Conservation (phyloP, 2,113 vertebrate genomes). For the Aphelocoma coerulescens region DNA sequence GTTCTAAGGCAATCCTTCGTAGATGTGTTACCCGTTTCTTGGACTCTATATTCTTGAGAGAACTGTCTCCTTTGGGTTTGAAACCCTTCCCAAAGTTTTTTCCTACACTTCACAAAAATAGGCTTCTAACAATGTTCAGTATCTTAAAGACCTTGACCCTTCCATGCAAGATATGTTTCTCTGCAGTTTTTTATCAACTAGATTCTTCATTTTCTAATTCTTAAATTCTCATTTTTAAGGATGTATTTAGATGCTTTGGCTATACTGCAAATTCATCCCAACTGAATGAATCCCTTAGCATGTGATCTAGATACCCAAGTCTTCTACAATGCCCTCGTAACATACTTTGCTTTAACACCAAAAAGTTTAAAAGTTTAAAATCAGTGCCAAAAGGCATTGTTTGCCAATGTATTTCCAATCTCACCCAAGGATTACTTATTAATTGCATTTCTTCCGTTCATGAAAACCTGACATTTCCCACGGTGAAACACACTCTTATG, state of each 20-base stretch:
- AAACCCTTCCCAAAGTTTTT: background rate
- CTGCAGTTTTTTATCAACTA: background rate
- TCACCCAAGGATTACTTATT: background rate
- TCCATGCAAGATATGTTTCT: background rate
- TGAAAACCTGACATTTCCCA: background rate
- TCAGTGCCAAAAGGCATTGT: background rate
- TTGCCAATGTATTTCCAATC: background rate
- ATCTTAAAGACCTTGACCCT: background rate
- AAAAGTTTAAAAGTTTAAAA: background rate
- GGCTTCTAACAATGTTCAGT: background rate
- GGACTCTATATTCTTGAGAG: background rate
- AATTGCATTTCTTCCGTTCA: background rate
- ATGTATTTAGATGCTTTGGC: background rate
- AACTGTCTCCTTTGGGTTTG: background rate
- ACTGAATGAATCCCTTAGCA: background rate
- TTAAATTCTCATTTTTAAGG: background rate
- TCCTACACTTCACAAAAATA: background rate
- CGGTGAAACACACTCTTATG: background rate
- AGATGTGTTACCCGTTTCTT: background rate
- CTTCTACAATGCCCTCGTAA: background rate
- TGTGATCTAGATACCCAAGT: background rate
- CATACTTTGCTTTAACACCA: background rate
- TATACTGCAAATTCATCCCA: background rate
- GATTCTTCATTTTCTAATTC: background rate
- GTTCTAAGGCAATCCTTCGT: background rate